A percentile compares a stretch with the other conserved stretches of the same genome.
Evolutionary conservation across 2,797 vertebrate species (phyloP).

Genomic region (Cyclopterus lumpus): DNA sequence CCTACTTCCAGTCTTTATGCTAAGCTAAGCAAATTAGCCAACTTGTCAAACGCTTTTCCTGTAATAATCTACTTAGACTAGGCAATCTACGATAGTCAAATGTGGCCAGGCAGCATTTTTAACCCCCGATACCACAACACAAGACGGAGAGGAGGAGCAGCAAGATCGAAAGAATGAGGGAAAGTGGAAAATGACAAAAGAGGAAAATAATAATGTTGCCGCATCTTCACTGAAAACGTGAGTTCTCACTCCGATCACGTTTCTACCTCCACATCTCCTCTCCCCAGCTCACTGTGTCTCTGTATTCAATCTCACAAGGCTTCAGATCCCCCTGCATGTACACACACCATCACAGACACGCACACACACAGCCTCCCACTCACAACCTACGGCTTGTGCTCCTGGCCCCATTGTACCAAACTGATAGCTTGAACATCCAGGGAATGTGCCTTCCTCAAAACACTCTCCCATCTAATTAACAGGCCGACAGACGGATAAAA

Average conservation of each 20-base stretch:
- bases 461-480: slow-evolving; percentile 71
- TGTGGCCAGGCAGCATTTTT: background rate
- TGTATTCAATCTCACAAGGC: slow-evolving; percentile 65
- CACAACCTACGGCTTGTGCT: slow-evolving; percentile 53
- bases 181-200: slow-evolving; percentile 5
- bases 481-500: slow-evolving; percentile 44
- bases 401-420: slow-evolving; percentile 63
- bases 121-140: background rate
- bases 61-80: background rate
- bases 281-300: slow-evolving; percentile 41
- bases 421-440: slow-evolving; percentile 78
- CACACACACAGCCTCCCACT: slow-evolving; percentile 58
- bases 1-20: too few species aligned
- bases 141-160: background rate
- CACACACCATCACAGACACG: slow-evolving; percentile 26
- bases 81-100: background rate
- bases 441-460: slow-evolving; percentile 78
- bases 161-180: background rate
- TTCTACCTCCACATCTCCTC: slow-evolving; percentile 1
- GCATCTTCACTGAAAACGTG: slow-evolving; percentile 22
- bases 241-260: slow-evolving; percentile 50
- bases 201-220: slow-evolving; percentile 17
- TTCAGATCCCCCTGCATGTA: slow-evolving; percentile 55
- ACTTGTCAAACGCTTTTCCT: background rate
- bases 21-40: background rate